Evolutionary conservation across 2,797 vertebrate species (phyloP), one percentile per base, ranked within the genome.

Genomic region (Amniataba percoides): DNA sequence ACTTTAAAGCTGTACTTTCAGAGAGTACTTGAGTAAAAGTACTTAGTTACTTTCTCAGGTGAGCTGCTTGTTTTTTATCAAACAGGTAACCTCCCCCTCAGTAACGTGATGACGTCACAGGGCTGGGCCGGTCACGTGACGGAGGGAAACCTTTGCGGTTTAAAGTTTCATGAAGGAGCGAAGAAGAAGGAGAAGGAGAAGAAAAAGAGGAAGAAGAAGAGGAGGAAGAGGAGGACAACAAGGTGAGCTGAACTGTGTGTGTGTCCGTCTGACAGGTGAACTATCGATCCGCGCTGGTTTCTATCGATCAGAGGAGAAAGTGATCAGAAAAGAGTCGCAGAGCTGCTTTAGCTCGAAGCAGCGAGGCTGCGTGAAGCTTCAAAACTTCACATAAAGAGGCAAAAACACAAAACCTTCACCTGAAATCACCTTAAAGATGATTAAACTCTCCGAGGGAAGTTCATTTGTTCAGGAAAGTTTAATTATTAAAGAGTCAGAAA

Each of bases 101-200:
- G 6, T 0, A n/a, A 14, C 48, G 3, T 3, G 2, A 27, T 83
- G 76, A 83, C 91, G 89, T 91, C 89, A 90, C 7, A 6, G 90
- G 88, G 91, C 77, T 77, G 87, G 91, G 87, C 85, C 65, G 77
- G 85, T 89, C 89, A 89, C 91, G 78, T 90, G 88, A 68, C 48
- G 4, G 42, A 49, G 51, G 27, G 60, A 69, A 80, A 81, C 82
- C 80, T 31, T 31, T 79, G 74, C 16, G 77, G 75, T 74, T n/a
- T 86, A 60, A 67, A 34, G 52, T 85, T 84, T 40, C 72, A 43
- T 64, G 87, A 70, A 71, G 56, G 74, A 82, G 72, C 36, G 27
- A 31, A 11, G 58, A 66, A 64, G 67, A 15, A 53, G 43, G 40
- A 14, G 36, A 43, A 36, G 34, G 1, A 36, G 34, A 36, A 11